Evolutionary conservation across 2,797 vertebrate genomes (phyloP).

Genomic region (Dryobates pubescens): DNA sequence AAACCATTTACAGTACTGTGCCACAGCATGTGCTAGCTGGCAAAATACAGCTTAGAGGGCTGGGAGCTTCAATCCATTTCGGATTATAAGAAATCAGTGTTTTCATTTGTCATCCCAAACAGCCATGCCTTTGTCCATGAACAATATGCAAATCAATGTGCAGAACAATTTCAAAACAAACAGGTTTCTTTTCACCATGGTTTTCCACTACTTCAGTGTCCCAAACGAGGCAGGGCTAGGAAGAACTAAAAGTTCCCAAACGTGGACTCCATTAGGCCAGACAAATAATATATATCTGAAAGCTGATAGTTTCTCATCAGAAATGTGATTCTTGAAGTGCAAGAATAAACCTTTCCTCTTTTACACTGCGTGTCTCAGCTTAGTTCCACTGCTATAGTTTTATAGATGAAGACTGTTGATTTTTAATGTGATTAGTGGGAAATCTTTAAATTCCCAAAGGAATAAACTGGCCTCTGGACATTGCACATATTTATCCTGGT

Average conservation of each 20-base stretch:
- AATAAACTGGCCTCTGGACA: background rate
- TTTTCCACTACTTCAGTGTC: background rate
- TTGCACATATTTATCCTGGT: background rate
- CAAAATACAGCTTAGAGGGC: background rate
- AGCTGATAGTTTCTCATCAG: background rate
- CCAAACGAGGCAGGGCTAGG: background rate
- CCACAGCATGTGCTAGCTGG: background rate
- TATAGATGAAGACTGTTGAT: background rate
- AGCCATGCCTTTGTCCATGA: background rate
- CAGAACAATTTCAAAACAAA: background rate
- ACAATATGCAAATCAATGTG: background rate
- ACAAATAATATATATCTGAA: background rate
- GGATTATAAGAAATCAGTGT: background rate
- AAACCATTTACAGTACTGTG: background rate
- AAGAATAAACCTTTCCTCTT: background rate
- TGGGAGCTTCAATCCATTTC: background rate
- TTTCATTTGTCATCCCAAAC: background rate
- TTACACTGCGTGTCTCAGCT: background rate
- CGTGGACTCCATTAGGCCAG: background rate
- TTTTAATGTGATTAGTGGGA: background rate
- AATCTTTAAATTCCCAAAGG: background rate
- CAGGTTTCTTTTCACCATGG: background rate
- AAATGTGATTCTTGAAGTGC: background rate
- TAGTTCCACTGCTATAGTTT: background rate
- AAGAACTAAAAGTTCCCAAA: background rate